Base-by-base conservation (phyloP, 2,797 vertebrate species). In the Setipinna tenuifilis region DNA sequence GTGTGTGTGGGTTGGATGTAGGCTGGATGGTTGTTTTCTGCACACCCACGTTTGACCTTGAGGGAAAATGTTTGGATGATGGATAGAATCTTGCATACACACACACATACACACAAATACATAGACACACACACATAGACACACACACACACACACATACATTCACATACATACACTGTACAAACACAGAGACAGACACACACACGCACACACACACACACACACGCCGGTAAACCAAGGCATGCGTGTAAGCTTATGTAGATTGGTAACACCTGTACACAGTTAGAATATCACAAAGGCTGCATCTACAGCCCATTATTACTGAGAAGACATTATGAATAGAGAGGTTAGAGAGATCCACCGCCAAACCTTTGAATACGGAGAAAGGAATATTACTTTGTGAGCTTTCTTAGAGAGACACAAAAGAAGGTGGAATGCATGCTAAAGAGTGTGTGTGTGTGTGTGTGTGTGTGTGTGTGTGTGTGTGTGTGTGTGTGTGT, bases 11-110 rank as follows among this genome's bases (percentile, higher is more conserved):
- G 68, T 75, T 35, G 68, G 11, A 28, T 75, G 68, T 75, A 3
- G 68, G 31, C 68, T 75, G 0, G 2, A 65, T 25, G 61, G 61
- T 11, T 65, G 61, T 23, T 65, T 25, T 65, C 19, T n/a, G 58
- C 68, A 46, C 19, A 61, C 9, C 48, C 21, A 83, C 65, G 12
- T 59, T 44, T 0, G 25, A 62, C 46, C 46, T 54, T 61, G 75
- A 83, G 44, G 59, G 81, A 82, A 81, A 59, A 59, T 1, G 21
- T 59, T 54, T 25, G 23, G 57, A 80, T 83, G 87, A 88, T 88
- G 84, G 83, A 23, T 28, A 62, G 81, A 59, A 59, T 59, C 58
- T 19, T 7, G n/a, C 25, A 25, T 5, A 62, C 61, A 62, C 21
- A 23, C 61, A 62, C 21, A 23, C 61, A 59, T 16, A 19, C 17